Evolutionary conservation across 2,797 vertebrate species (phyloP).

Genomic region (Lutjanus campechanus): DNA sequence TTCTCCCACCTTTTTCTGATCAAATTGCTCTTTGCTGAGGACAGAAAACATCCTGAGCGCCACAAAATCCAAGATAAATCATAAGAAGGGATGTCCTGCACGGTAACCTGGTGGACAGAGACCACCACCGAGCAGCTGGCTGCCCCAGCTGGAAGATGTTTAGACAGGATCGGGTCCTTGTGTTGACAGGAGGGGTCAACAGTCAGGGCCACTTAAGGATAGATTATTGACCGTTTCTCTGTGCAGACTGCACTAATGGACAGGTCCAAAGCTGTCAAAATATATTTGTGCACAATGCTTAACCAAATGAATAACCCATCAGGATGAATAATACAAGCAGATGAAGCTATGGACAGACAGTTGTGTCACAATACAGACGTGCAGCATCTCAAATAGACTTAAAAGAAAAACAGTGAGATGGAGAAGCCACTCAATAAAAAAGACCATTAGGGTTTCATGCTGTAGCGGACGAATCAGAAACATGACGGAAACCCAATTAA

Average conservation of each 20-base stretch:
- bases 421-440: conserved; percentile 55
- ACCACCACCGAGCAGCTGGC: conserved; percentile 26
- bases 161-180: conserved; percentile 45
- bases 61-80: background rate
- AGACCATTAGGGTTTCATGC: conserved; percentile 38
- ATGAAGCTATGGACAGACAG: conserved; percentile 39
- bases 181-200: conserved; percentile 65
- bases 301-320: conserved; percentile 52
- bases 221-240: conserved; percentile 55
- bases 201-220: conserved; percentile 52
- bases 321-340: conserved; percentile 49
- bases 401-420: conserved; percentile 32
- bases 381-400: conserved; percentile 29
- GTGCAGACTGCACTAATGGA: conserved; percentile 42
- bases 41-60: background rate
- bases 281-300: conserved; percentile 45
- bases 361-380: conserved; percentile 50
- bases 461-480: conserved; percentile 12
- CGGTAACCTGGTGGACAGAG: conserved; percentile 7
- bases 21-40: background rate
- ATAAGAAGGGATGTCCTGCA: background rate
- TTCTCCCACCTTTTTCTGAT: background rate
- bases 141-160: conserved; percentile 61
- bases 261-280: conserved; percentile 55
- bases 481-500: conserved; percentile 40